Base-by-base conservation (phyloP, 2,113 vertebrate genomes). In the Cephalopterus ornatus region DNA sequence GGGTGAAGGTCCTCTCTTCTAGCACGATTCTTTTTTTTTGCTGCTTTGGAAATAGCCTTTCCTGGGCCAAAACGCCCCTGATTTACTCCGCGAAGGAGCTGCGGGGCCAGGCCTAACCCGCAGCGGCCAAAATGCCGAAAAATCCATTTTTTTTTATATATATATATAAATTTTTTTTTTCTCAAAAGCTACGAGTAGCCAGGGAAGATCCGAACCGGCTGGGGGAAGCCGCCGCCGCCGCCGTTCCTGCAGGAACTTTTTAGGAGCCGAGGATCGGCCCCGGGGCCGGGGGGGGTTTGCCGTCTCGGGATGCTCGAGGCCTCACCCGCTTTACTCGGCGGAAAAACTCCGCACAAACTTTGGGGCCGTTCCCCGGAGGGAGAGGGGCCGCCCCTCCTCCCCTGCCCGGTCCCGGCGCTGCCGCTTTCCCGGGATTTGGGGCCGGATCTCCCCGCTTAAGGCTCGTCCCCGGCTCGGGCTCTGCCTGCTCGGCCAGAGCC, bases 401-500 rank as follows among this genome's bases (percentile, higher is more conserved):
- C 46, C 8, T 12, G 71, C 13, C 28, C 41, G 16, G 15, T 9
- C 39, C 18, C 23, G 62, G 44, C 3, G 59, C 58, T 13, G 52
- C 46, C 21, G 53, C 74, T 55, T 32, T 49, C 35, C 68, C 44
- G 20, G 46, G 66, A 27, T 23, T 23, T 28, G 80, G 61, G 49
- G 14, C 52, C 24, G 70, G 11, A 11, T 19, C 66, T 49, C 75
- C 2, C 28, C 4, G 33, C 28, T 62, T 41, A 0, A 47, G 44
- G 70, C 79, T 67, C 21, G 20, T 37, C 39, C 58, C 42, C 39
- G 11, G 35, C 42, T 61, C 42, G 7, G 53, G 8, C 86, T 94
- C 53, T 55, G 89, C 49, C 88, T 5, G 39, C 74, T 93, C 74
- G 35, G 46, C 11, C 33, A 94, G 97, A 97, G 97, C 50, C 87